Evolutionary conservation across 2,113 vertebrate genomes (phyloP), one percentile per base, ranked within the genome.

Genomic region (Theropithecus gelada): DNA sequence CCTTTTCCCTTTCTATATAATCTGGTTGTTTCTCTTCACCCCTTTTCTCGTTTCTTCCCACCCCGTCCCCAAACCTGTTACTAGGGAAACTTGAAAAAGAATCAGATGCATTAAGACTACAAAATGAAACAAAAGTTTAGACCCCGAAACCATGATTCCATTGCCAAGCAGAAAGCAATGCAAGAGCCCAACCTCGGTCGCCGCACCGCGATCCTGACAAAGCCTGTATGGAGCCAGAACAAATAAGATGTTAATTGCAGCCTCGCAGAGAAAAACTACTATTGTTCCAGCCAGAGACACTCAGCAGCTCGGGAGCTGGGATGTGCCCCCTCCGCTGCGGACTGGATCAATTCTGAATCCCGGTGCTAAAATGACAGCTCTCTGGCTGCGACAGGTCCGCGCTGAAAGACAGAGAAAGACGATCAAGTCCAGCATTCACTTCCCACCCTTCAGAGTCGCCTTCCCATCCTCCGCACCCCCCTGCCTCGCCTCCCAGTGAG

Each of bases 201-300:
- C 93, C 0, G 48, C 81, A 66, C 90, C 66, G 50, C 84, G 45
- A 48, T 97, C 59, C 68, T 38, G 90, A 93, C 95, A 89, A 93
- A 93, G 97, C 93, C 96, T 68, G 84, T 61, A 73, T 92, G 50
- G n/a, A 91, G 76, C 94, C 84, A 87, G 98, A 98, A 96, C 97
- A 95, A 98, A 94, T 57, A 55, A 98, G 95, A 97, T 93, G 97
- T 91, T 98, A 98, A 98, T 96, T 97, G 97, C 98, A 97, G 95
- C 93, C 97, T 97, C 72, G 93, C 97, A 35, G 96, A 97, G 88
- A 91, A 98, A 85, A 98, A 98, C 87, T 91, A 98, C 98, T 86
- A 96, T 98, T 98, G 98, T 98, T 98, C 93, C 93, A 70, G 75
- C 9, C 66, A 12, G 89, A 96, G 98, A 97, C 95, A 27, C 92